Conservation (phyloP, 1,140 invertebrate species). For the Drosophila parvula region DNA sequence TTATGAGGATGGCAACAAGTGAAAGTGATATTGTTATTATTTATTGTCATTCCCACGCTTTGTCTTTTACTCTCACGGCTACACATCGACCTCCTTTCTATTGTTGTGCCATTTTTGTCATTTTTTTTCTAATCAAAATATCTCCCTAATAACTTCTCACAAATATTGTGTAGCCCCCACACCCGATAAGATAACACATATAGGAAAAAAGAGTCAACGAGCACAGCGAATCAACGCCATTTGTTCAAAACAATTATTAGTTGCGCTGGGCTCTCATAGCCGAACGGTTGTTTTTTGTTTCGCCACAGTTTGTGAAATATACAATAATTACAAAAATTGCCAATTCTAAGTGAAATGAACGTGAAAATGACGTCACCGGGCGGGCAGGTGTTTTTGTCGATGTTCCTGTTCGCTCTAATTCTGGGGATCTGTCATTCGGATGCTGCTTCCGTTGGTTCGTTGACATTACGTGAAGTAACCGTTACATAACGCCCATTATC, state of each 20-base stretch:
- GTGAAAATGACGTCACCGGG: constrained; percentile 40
- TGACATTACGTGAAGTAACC: not conserved
- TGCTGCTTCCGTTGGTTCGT: constrained; percentile 44
- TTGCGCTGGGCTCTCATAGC: constrained; percentile 53
- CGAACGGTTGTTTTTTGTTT: constrained; percentile 44
- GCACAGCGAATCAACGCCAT: constrained; percentile 30
- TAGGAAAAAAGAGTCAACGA: constrained; percentile 8
- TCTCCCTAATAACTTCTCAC: constrained; percentile 25
- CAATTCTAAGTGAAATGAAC: constrained; percentile 10
- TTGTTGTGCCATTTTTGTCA: not conserved
- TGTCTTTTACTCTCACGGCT: not conserved
- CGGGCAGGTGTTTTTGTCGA: constrained; percentile 10
- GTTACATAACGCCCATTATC: constrained; percentile 43
- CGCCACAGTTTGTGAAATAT: constrained; percentile 1
- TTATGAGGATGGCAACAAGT: not conserved
- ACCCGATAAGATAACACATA: constrained; percentile 51
- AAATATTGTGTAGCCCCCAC: constrained; percentile 13
- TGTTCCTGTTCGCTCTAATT: not conserved
- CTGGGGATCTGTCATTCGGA: not conserved
- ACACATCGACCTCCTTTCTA: not conserved
- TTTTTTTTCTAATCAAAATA: constrained; percentile 23
- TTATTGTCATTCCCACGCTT: not conserved
- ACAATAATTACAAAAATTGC: not conserved
- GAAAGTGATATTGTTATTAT: constrained; percentile 2
- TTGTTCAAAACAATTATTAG: constrained; percentile 54